Evolutionary conservation across 2,797 vertebrate species (phyloP).

Genomic region (Halcyon chelicuti): DNA sequence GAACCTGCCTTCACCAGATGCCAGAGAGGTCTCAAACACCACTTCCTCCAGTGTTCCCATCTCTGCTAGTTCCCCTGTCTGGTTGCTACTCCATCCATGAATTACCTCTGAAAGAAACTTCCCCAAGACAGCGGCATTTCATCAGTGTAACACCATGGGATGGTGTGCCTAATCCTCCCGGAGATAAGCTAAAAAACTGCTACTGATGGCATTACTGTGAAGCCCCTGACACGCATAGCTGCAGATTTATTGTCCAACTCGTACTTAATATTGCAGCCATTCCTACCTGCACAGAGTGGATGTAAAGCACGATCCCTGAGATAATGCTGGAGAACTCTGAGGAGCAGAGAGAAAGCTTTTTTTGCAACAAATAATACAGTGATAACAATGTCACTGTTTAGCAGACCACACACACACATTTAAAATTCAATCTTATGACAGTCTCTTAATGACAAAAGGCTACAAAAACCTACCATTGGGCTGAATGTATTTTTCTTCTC

Average conservation of each 20-base stretch:
- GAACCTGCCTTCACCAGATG: neutral
- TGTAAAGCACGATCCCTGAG: neutral
- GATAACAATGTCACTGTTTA: neutral
- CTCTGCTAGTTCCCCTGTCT: neutral
- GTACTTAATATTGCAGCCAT: neutral
- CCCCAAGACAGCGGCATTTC: neutral
- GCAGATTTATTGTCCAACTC: neutral
- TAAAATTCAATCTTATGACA: neutral
- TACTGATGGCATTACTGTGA: neutral
- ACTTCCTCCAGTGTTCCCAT: neutral
- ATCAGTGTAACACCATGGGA: neutral
- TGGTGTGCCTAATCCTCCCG: fast-evolving
- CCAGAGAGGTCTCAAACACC: neutral
- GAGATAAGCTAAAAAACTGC: neutral
- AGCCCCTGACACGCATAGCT: neutral
- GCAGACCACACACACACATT: neutral
- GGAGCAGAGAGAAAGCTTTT: neutral
- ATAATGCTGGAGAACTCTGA: neutral
- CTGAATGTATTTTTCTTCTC: neutral
- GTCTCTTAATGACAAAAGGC: neutral
- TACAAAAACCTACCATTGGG: neutral
- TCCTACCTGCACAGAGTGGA: neutral
- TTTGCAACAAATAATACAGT: neutral
- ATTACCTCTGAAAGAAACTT: neutral
- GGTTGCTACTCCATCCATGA: neutral